Evolutionary conservation across 2,888 invertebrate species (phyloP), one percentile per base, ranked within the genome.

Genomic region (Linnaemya tessellans): DNA sequence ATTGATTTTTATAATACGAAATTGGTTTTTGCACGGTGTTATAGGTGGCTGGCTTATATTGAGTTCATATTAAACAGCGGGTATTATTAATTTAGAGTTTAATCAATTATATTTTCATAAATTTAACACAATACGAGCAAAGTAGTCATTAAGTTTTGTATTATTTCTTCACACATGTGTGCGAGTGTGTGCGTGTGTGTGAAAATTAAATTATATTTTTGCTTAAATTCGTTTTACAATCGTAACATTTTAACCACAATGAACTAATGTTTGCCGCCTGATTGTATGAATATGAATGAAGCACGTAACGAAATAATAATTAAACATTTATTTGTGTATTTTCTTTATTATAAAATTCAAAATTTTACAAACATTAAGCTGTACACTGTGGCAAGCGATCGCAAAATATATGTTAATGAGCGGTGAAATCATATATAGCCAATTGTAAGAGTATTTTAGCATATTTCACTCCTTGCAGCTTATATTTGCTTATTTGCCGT

Each of bases 231-330:
- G 20, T 41, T 75, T 4, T 43, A 46, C 25, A 13, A 30, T 35
- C 18, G 25, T 49, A 49, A 60, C 65, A 43, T 18, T 78, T 60
- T 13, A 60, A 62, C 68, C 13, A 8, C 15, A 15, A 18, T 70
- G 70, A 79, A 79, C 78, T 79, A 68, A 18, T 62, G 70, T 54
- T 62, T 20, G 41, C n/a, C 60, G 13, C 41, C 38, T 51, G 18
- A 60, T 78, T 49, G 22, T 43, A 43, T 65, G 10, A 43, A 46
- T 9, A 51, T 18, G 9, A 58, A 46, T 58, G 15, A 46, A 51
- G 64, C 54, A 75, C 51, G 25, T 75, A 75, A 41, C 9, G n/a
- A 51, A 60, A 60, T 46, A 25, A 46, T 38, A 51, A 51, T 64
- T 54, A 51, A 22, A 38, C 30, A 18, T 74, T 51, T 62, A 10